Evolutionary conservation across 2,888 invertebrate genomes (phyloP).

Genomic region (Rhingia campestris): DNA sequence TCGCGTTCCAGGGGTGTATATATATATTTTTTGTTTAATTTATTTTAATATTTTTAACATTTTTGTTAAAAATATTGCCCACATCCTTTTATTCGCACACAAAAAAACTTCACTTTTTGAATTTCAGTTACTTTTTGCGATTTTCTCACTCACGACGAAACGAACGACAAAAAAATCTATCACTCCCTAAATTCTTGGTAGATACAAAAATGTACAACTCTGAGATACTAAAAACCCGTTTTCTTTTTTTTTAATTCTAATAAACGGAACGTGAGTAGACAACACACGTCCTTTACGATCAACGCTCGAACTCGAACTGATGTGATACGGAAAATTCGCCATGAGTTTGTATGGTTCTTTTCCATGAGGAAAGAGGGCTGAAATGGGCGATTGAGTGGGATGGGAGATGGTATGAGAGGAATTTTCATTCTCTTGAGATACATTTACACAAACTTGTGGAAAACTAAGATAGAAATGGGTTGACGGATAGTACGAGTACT

Average conservation of each 20-base stretch:
- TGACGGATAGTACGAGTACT: constrained; percentile 25
- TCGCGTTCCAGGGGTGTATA: constrained; percentile 7
- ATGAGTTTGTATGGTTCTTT: constrained; percentile 71
- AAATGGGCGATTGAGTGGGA: constrained; percentile 67
- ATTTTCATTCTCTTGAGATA: constrained; percentile 55
- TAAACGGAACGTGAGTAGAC: constrained; percentile 77
- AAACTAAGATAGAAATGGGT: background rate
- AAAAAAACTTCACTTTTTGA: constrained; percentile 24
- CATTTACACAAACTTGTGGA: constrained; percentile 50
- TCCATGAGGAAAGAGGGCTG: constrained; percentile 64
- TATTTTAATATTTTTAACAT: constrained; percentile 56
- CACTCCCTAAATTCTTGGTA: constrained; percentile 74
- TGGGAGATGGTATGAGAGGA: constrained; percentile 67
- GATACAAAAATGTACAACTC: constrained; percentile 76
- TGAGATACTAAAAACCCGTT: constrained; percentile 76
- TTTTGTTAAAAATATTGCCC: constrained; percentile 40
- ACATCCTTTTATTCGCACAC: constrained; percentile 42
- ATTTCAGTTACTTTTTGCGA: constrained; percentile 52
- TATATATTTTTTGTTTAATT: constrained; percentile 42
- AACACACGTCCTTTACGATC: constrained; percentile 80
- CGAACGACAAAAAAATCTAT: constrained; percentile 65
- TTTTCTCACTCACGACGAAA: constrained; percentile 64
- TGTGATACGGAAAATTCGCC: constrained; percentile 74
- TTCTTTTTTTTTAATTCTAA: constrained; percentile 54
- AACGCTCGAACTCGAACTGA: constrained; percentile 83